Base-by-base conservation (phyloP, 2,797 vertebrate genomes). In the Babyrousa celebensis region DNA sequence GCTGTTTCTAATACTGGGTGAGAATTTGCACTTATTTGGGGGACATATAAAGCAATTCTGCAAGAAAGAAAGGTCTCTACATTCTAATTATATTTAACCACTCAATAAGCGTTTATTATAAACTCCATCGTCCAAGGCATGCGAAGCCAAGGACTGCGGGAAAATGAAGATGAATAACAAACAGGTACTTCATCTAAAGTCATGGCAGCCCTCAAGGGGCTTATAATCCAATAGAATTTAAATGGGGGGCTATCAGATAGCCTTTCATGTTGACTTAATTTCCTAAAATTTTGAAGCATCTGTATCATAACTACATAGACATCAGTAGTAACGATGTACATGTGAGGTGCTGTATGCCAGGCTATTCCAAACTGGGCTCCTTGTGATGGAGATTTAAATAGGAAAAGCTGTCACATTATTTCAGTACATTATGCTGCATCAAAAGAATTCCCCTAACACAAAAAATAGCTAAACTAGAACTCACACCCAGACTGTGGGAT, bases 401-500 rank as follows among this genome's bases (percentile, higher is more conserved):
- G 52, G 68, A 90, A 71, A 94, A 87, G 20, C 12, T 72, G 70
- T 4, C 11, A 70, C 25, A 63, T 14, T 40, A 71, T 79, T 89
- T 79, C n/a, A 77, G 18, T 21, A 71, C 10, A 52, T 75, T 71
- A 14, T 60, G 9, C 56, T 88, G 20, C 12, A 89, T 89, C 65
- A 94, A 85, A 72, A 85, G n/a, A 92, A 80, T 65, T 75, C 77
- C 77, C n/a, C 54, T 83, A 58, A 80, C 20, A 78, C 12, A 63
- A 6, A n/a, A 68, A 83, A 27, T 7, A 54, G 18, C 62, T 40
- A 29, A 86, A 54, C 29, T 40, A 89, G 43, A 67, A 60, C 16
- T 84, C 60, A 78, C 68, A 74, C 20, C n/a, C 40, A 78, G 56
- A 32, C 1, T n/a, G 12, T 43, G 36, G 18, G 29, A 82, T n/a